Base-by-base conservation (phyloP, 2,797 vertebrate species). In the Acipenser transmontanus region DNA sequence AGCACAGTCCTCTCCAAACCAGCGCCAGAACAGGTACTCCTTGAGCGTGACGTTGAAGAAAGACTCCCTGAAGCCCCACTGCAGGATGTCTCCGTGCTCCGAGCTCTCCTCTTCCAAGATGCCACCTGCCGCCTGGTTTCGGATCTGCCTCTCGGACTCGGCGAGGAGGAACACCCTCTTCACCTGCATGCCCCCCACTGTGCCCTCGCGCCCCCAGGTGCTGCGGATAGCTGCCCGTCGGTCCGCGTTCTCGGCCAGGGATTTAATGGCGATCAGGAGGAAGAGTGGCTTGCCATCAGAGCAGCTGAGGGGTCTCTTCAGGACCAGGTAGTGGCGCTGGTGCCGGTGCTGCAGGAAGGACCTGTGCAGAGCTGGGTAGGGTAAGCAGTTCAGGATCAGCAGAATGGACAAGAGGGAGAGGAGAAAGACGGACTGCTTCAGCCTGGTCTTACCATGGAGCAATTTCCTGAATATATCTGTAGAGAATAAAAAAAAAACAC, bases 41-140 rank as follows among this genome's bases (percentile, higher is more conserved):
- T 75, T 73, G 49, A 75, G 67, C 1, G 74, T 71, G 47, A 75
- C 65, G 11, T 75, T 75, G 63, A 62, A 73, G 68, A 75, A 75
- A 6, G 74, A 72, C 62, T 75, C 74, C 6, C 7, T 51, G 49
- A 75, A 75, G 52, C 17, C 59, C 74, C 71, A 73, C 59, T 71
- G 71, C 6, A 75, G 52, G 6, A 75, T 60, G 67, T 75, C 71
- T 0, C 69, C 50, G 6, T 72, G 34, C 3, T 54, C 60, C 11
- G 13, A 8, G 47, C 52, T 69, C 67, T 75, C 74, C n/a, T 67
- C 54, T 7, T 12, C 59, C 59, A 75, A 47, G 11, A 49, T 11
- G 1, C 10, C 13, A 3, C 56, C 34, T 9, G 4, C 61, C 8
- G 11, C 57, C 34, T 52, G 52, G 1, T 48, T 47, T 7, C 10